Percentiles rank a stretch among this genome's conserved stretches.
These are phyloP conservation scores for Thysanoteuthis rhombus DNA, from an alignment of 2,888 invertebrate species.

Conservation along the genomic window DNA sequence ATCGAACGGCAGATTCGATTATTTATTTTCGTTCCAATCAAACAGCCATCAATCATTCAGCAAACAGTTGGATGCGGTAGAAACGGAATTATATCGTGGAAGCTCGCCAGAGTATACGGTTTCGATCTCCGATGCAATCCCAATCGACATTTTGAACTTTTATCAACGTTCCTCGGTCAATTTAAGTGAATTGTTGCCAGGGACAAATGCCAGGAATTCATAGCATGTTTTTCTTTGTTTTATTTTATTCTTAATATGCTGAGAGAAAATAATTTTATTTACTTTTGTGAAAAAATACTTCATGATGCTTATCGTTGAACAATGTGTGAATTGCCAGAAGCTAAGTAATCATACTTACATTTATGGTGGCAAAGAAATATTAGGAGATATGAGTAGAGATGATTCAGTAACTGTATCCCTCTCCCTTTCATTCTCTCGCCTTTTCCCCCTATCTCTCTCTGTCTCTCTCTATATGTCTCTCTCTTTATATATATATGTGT, in stretches of 20 bases:
- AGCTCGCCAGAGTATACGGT: background rate
- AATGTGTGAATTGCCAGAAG: no score
- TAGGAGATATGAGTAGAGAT: no score
- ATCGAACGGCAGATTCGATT: background rate
- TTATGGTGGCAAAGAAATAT: no score
- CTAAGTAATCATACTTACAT: no score
- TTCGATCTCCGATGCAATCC: background rate
- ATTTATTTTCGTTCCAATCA: background rate
- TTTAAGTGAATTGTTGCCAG: background rate
- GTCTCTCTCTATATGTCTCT: no score
- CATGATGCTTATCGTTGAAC: no score
- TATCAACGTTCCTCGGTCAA: background rate
- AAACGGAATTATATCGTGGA: background rate
- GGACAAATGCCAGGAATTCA: background rate
- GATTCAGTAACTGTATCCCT: no score
- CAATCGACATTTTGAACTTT: conserved; percentile 12
- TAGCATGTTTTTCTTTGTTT: background rate
- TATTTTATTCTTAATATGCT: background rate
- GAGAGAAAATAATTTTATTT: background rate
- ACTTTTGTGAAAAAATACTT: background rate
- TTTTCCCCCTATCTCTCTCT: background rate
- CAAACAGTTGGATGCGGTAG: background rate
- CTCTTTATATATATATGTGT: background rate
- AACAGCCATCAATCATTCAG: background rate
- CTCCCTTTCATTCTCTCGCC: background rate